A percentile compares a stretch with the other conserved stretches of the same genome.
Evolutionary conservation across 2,888 invertebrate species (phyloP).

Genomic region (Netelia inedita): DNA sequence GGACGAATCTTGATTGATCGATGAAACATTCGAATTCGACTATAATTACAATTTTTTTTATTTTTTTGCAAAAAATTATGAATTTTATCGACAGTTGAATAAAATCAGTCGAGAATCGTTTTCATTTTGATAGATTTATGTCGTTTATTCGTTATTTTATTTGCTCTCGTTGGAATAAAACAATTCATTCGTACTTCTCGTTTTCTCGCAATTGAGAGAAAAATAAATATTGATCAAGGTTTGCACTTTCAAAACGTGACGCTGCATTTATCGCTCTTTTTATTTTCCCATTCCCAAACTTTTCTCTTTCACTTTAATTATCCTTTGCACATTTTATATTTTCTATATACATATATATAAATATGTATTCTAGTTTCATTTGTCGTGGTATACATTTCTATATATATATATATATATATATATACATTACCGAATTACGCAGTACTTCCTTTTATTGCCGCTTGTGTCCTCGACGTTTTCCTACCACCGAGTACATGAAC

Average conservation of each 20-base stretch:
- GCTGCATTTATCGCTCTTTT: no score
- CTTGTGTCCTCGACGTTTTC: not conserved
- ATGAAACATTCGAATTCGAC: no score
- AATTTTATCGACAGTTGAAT: no score
- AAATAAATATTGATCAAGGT: not conserved
- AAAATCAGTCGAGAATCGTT: no score
- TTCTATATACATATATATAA: conserved; percentile 35
- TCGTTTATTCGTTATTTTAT: not conserved
- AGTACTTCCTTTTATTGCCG: not conserved
- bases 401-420: no score
- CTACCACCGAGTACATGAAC: not conserved
- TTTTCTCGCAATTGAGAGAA: not conserved
- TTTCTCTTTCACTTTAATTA: not conserved
- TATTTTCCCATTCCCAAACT: not conserved
- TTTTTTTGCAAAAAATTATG: not conserved
- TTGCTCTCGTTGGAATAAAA: not conserved
- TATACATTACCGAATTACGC: no score
- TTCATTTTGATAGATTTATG: no score
- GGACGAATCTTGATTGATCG: not conserved
- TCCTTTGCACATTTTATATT: conserved; percentile 42
- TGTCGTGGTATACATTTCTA: no score
- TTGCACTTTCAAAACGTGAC: not conserved
- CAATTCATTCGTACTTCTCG: no score
- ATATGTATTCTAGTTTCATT: no score
- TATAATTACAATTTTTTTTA: no score